Evolutionary conservation across 2,797 vertebrate species (phyloP), one percentile per base, ranked within the genome.

Genomic region (Poecilia picta): DNA sequence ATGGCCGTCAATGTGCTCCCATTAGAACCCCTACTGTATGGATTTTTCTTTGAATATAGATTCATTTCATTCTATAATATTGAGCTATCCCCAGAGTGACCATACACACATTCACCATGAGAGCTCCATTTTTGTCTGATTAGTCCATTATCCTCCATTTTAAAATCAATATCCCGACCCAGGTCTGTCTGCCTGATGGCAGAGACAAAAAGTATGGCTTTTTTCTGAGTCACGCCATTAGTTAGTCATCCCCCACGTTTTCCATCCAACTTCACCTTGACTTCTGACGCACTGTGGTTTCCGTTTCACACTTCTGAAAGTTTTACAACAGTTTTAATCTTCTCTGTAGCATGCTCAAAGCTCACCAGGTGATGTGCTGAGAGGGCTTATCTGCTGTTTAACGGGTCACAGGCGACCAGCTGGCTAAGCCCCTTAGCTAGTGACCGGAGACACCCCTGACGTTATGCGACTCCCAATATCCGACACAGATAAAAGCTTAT

Each of bases 371-470:
- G 77, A 84, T 59, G 20, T 76, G 76, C 86, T 83, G 81, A 81
- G 82, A 85, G 70, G 87, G 84, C 83, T 92, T 93, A 91, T 94
- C 89, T 82, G 87, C 82, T 85, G 80, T 87, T 93, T 81, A 87
- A 86, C 83, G 85, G 92, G 92, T 94, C 91, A 84, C 79, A 75
- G 84, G 75, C 41, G 72, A 87, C 86, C 88, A 86, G 85, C 89
- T 89, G 91, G 87, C 88, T 91, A 91, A 94, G 89, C 90, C 85
- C 90, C 82, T 92, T 84, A 92, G 87, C 90, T 85, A 79, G 82
- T 92, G 91, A 91, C 92, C 83, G 76, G 82, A 73, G 81, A 71
- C 77, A 77, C 79, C 83, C 74, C 76, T 90, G 91, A 90, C 83
- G 84, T 91, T 90, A 91, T 81, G 83, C 66, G 85, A 94, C 85